Base-by-base conservation (phyloP, 2,797 vertebrate genomes). In the Tokudaia muenninki region DNA sequence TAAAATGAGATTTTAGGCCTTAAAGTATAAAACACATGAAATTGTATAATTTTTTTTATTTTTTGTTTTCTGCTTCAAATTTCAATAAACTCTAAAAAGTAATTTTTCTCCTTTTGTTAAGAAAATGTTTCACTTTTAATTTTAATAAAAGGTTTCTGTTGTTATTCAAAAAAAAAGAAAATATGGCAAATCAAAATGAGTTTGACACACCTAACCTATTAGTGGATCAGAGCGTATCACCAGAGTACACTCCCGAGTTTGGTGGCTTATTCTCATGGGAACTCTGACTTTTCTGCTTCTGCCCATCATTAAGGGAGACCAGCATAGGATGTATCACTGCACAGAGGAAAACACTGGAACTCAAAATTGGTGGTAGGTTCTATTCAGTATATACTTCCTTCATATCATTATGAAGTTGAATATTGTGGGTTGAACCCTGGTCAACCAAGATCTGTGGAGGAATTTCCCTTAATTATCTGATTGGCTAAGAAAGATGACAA, bases 71-170 rank as follows among this genome's bases (percentile, higher is more conserved):
- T 97, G 97, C 91, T 98, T 98, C 67, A 94, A 21, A 74, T 94
- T 96, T 98, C 97, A 98, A 94, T 98, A 97, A 98, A 52, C 22
- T 94, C 47, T 97, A 67, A 52, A 90, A 86, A 81, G 47, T 97
- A 95, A 57, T 93, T 95, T 88, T 87, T 97, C 41, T 83, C 67
- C 91, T 91, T 96, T 92, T 74, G 74, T 4, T 91, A 65, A 94
- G 91, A 94, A 22, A 11, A n/a, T 59, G 37, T 37, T 78, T 87
- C 74, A 87, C 57, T 94, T 96, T 92, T 86, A 80, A 74, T 44
- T 92, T 41, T 41, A 41, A 2, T 41, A 41, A 93, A 96, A 86
- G 0, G 2, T 89, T 96, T 90, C 41, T 55, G 90, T 52, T 65
- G 84, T 91, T 65, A 47, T 79, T 97, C 50, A 41, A 41, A 41